A percentile compares a stretch with the other conserved stretches of the same genome.
Conservation (phyloP, 2,113 vertebrate genomes). For the Nesogale talazaci region DNA sequence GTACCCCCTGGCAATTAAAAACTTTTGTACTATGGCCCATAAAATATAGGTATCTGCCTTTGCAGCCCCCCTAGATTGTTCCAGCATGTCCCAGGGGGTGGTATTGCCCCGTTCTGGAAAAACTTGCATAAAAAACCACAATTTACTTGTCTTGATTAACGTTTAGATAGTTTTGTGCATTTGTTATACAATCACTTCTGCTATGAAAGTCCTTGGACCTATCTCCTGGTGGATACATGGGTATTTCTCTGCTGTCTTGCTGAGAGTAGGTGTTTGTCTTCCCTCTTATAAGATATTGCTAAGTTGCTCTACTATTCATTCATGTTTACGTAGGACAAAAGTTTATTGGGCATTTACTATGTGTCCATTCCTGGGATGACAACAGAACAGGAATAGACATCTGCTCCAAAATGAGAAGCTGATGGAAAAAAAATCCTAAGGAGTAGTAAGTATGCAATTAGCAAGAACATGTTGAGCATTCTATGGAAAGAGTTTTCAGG, state of each 20-base stretch:
- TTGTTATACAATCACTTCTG: not conserved
- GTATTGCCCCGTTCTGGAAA: too few species aligned
- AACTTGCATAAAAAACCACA: too few species aligned
- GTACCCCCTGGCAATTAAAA: too few species aligned
- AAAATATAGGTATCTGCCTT: too few species aligned
- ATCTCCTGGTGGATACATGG: not conserved
- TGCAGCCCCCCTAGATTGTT: too few species aligned
- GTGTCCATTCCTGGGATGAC: not conserved
- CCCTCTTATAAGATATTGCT: not conserved
- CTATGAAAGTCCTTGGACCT: not conserved
- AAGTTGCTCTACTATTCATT: slow-evolving; percentile 38
- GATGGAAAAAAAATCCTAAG: not conserved
- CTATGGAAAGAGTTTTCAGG: not conserved
- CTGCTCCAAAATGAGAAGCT: slow-evolving; percentile 29
- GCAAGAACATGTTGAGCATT: not conserved
- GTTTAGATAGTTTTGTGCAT: too few species aligned
- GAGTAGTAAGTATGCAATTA: not conserved
- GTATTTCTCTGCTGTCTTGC: not conserved
- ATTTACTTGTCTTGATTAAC: too few species aligned
- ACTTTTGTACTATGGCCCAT: too few species aligned
- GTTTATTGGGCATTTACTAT: slow-evolving; percentile 19
- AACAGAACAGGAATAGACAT: not conserved
- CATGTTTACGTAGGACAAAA: not conserved
- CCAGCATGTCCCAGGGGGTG: too few species aligned
- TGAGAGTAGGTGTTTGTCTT: not conserved